These are phyloP conservation scores for Mergus octosetaceus DNA, from an alignment of 2,797 vertebrate genomes.

Conservation along the genomic window DNA sequence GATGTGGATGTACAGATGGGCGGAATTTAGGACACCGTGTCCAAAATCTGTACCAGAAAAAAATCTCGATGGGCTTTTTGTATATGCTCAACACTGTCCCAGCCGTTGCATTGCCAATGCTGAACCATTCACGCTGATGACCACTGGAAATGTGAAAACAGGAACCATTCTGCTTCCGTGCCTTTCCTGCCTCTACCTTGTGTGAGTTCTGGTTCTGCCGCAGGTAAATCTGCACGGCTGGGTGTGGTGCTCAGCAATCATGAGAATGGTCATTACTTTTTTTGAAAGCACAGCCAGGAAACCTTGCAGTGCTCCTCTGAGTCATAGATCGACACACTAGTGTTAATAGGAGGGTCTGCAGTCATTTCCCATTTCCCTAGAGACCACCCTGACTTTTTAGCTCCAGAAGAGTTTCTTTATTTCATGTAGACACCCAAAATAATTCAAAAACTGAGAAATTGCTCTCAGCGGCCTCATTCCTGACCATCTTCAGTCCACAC, in stretches of 20 bases:
- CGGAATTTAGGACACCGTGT: background rate
- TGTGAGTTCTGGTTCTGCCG: background rate
- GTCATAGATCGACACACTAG: background rate
- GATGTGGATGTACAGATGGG: background rate
- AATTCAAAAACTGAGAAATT: background rate
- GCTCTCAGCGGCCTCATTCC: rapidly evolving
- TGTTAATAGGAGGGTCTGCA: background rate
- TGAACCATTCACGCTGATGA: background rate
- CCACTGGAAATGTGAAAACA: background rate
- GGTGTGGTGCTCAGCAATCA: background rate
- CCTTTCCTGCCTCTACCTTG: background rate
- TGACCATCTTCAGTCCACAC: background rate
- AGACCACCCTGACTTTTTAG: background rate
- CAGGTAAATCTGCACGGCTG: background rate
- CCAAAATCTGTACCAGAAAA: background rate
- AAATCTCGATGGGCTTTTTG: background rate
- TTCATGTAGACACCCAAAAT: background rate
- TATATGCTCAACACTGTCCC: background rate
- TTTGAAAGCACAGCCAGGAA: background rate
- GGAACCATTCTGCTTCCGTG: background rate
- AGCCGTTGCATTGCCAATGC: rapidly evolving
- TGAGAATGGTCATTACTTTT: background rate
- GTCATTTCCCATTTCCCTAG: background rate
- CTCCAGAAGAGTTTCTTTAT: rapidly evolving
- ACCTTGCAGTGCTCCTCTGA: background rate